phyloP scores from a whole-genome alignment of 2,888 invertebrate genomes.

The Drosophila formosana region DNA sequence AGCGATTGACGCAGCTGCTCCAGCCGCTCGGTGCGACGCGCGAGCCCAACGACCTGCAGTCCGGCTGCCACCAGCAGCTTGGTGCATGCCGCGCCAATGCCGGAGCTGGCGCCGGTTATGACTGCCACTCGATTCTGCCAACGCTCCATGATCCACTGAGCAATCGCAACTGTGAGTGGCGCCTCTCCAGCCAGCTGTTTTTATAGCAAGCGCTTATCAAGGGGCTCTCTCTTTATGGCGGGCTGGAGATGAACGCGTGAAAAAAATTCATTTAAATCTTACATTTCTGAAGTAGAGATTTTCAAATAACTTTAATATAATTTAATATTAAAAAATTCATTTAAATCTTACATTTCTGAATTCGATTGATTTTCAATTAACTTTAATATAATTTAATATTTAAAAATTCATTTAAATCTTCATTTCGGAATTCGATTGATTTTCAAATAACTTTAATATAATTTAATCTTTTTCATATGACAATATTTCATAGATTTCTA shows the following conservation, averaged over 20 bases:
- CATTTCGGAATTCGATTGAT: too few relatives aligned
- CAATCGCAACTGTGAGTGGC: not conserved
- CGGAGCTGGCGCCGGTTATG: conserved; percentile 88
- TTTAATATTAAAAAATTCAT: too few relatives aligned
- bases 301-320: too few relatives aligned
- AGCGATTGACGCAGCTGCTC: conserved; percentile 65
- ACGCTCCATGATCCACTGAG: conserved; percentile 73
- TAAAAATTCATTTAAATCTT: too few relatives aligned
- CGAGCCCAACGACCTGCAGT: conserved; percentile 87
- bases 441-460: too few relatives aligned
- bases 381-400: too few relatives aligned
- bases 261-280: too few relatives aligned
- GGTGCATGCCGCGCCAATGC: conserved; percentile 87
- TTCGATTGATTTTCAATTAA: too few relatives aligned
- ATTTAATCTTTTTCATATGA: too few relatives aligned
- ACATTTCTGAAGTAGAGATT: too few relatives aligned
- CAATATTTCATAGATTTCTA: too few relatives aligned
- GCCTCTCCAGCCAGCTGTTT: conserved; percentile 14
- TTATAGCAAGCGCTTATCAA: conserved; percentile 38
- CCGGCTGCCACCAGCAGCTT: conserved; percentile 85
- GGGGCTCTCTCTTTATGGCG: not conserved
- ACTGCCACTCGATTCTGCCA: conserved; percentile 87
- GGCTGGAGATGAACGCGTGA: conserved; percentile 3
- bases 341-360: too few relatives aligned
- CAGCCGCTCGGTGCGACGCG: conserved; percentile 80